Percentiles rank a stretch among this genome's conserved stretches.
phyloP scores from a whole-genome alignment of 1,140 invertebrate species.

The Pentalonia nigronervosa region DNA sequence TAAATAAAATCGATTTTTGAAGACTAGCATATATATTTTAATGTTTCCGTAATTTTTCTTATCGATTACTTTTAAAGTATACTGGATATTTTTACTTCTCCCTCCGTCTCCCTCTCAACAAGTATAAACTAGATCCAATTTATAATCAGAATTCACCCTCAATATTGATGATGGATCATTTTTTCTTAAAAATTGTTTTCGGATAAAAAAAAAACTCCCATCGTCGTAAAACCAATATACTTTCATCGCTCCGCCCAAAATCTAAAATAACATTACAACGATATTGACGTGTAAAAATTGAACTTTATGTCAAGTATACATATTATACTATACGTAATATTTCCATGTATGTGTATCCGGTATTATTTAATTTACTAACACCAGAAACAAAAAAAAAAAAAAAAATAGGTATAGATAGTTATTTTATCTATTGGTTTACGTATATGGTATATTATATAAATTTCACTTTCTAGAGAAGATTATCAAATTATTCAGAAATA shows the following conservation, averaged over 20 bases:
- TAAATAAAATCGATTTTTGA: not conserved
- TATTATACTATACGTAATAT: not conserved
- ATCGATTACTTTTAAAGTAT: not conserved
- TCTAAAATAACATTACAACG: not conserved
- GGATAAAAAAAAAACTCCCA: not conserved
- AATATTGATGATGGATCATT: not conserved
- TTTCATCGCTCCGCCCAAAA: not conserved
- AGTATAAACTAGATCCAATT: not conserved
- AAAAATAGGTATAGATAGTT: not conserved
- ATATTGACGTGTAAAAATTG: not conserved
- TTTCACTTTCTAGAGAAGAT: not conserved
- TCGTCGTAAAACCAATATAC: not conserved
- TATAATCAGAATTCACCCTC: not conserved
- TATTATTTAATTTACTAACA: not conserved
- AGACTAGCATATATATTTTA: not conserved
- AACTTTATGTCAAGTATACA: not conserved
- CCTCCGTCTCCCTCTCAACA: not conserved
- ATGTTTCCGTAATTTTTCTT: not conserved
- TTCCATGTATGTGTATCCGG: not conserved
- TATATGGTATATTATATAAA: not conserved
- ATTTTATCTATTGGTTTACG: not conserved
- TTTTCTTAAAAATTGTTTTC: not conserved
- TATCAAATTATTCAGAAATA: not conserved
- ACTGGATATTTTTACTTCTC: not conserved
- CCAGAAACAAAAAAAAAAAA: not conserved